These are phyloP conservation scores for Sminthurinus aureus DNA, from an alignment of 2,888 invertebrate species.

Conservation along the genomic window DNA sequence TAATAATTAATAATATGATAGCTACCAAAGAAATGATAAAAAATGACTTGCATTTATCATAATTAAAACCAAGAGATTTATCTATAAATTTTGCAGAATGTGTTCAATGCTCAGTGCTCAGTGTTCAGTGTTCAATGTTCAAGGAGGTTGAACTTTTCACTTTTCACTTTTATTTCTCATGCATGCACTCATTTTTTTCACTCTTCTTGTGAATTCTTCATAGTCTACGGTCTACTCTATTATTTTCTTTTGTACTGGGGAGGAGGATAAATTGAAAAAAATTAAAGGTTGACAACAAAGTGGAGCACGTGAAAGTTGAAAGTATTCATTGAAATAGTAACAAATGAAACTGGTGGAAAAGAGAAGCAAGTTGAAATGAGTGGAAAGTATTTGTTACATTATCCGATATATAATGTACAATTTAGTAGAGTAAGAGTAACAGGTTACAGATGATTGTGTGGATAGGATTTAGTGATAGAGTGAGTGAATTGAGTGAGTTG, in stretches of 20 bases:
- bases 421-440: background rate
- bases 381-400: no score
- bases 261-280: background rate
- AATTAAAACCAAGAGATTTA: background rate
- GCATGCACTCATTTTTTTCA: no score
- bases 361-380: no score
- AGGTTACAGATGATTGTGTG: background rate
- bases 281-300: constrained; percentile 2
- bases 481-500: background rate
- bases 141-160: background rate
- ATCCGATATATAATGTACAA: no score
- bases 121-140: background rate
- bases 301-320: background rate
- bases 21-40: background rate
- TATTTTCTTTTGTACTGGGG: no score
- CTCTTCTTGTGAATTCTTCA: no score
- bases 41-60: background rate
- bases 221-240: no score
- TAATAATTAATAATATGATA: no score
- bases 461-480: constrained; percentile 8
- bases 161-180: background rate
- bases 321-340: background rate
- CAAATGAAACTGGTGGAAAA: background rate
- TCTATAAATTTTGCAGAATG: background rate
- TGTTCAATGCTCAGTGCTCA: background rate